Percentiles rank a stretch among this genome's conserved stretches.
Conservation (phyloP, 1,140 invertebrate genomes). For the Anastrepha obliqua region DNA sequence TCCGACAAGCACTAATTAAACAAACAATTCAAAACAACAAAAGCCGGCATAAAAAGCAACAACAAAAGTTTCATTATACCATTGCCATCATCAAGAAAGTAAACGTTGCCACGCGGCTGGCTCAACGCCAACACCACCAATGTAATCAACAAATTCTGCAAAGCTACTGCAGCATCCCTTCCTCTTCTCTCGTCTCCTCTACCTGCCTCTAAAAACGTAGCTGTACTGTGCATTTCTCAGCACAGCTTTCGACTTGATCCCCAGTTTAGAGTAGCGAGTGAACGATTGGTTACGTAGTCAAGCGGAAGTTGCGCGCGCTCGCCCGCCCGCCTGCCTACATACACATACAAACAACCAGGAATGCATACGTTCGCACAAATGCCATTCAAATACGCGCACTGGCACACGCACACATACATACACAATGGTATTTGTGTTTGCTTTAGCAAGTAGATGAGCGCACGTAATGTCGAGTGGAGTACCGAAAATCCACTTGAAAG, state of each 20-base stretch:
- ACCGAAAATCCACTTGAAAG: constrained; percentile 49
- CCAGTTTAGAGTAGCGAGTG: constrained; percentile 17
- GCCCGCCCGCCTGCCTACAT: not conserved
- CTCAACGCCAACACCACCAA: constrained; percentile 33
- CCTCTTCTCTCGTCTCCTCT: not conserved
- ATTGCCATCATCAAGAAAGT: constrained; percentile 43
- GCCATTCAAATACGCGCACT: not conserved
- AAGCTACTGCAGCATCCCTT: not conserved
- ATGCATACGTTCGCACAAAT: constrained; percentile 13
- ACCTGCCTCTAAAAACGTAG: not conserved
- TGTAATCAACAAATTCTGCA: not conserved
- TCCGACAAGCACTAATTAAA: constrained; percentile 53
- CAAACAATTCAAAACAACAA: constrained; percentile 42
- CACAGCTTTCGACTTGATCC: not conserved
- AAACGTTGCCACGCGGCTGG: constrained; percentile 45
- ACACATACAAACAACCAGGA: not conserved
- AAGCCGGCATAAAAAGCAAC: not conserved
- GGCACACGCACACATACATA: not conserved
- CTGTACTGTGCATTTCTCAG: constrained; percentile 20
- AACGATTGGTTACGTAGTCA: constrained; percentile 48
- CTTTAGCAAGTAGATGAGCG: constrained; percentile 30
- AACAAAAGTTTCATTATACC: not conserved
- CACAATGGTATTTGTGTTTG: not conserved
- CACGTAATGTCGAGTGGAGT: constrained; percentile 43
- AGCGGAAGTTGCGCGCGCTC: constrained; percentile 47